Evolutionary conservation across 2,797 vertebrate genomes (phyloP), one percentile per base, ranked within the genome.

Genomic region (Pteronotus mesoamericanus): DNA sequence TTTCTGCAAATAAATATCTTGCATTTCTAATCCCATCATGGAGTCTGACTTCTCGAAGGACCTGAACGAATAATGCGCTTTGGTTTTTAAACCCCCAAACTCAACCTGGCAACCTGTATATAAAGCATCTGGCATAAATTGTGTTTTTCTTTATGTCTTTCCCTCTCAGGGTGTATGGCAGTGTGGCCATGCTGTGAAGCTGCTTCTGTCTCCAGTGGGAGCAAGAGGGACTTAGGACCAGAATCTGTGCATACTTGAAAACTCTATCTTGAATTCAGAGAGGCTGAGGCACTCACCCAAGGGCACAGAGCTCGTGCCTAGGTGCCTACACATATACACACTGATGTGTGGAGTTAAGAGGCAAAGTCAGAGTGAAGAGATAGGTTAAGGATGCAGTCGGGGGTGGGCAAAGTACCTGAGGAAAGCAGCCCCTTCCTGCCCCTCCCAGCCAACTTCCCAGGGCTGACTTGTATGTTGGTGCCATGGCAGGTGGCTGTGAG

Each of bases 381-480:
- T 14, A 15, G 21, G 71, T 79, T 53, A 94, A 95, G 95, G 91
- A 85, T 37, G 53, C 19, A 2, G 26, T 42, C 44, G 53, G 72
- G 88, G 42, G 32, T 51, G 32, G 78, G 46, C 48, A 22, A 51
- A 87, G 42, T 51, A 44, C 57, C 3, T 12, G 5, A 82, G 93
- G 91, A 95, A 91, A 68, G 88, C 85, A 77, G 66, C 68, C 83
- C 86, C 92, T 94, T 95, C 95, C 95, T 95, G 90, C 22, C 80
- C 79, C 92, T 94, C 90, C 92, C 77, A n/a, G 26, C 69, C 9
- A 34, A 39, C 91, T 96, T 96, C 85, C 95, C 86, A 92, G 1
- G 1, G n/a, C 77, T 26, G 57, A 21, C 75, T 72, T 86, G 68
- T 96, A 55, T 94, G 75, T 94, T 91, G 89, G 69, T 75, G 82